Evolutionary conservation across 2,113 vertebrate species (phyloP), one percentile per base, ranked within the genome.

Genomic region (Eupsittula cactorum): DNA sequence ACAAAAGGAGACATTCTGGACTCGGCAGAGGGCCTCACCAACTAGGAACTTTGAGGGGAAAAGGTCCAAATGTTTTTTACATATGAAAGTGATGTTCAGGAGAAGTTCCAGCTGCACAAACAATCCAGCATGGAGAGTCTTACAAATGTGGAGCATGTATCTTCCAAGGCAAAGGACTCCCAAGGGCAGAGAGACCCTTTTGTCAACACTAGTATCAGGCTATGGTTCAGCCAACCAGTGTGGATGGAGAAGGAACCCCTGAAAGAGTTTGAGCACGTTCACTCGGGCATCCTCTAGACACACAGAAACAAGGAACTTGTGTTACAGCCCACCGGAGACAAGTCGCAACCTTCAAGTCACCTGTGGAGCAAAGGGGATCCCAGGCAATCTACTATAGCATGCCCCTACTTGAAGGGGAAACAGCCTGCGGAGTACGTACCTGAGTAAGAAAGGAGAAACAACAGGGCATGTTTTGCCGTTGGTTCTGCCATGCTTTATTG

Each of bases 401-500:
- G 15, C 46, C 18, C 37, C 57, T 82, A 74, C 67, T 46, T 23
- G 55, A 31, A 87, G 37, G 76, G 44, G 28, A 46, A 89, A 31
- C 52, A 65, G 44, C 67, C 71, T 75, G 47, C 1, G 1, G 29
- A 75, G 62, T n/a, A 92, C 4, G 0, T 53, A 83, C 76, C 84
- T 50, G 44, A 46, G 18, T 47, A 77, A 96, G 68, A 94, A 93
- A 95, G 64, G 64, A 96, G 82, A 89, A 93, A 93, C 83, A 60
- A 67, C 1, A 2, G 69, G 57, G 63, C 13, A 9, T 1, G 17
- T 59, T 85, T 74, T 92, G 65, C 73, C 12, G 11, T 91, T 79
- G 71, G 71, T 92, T 96, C 81, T 97, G 69, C 83, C 88, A 75
- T 47, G 62, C 82, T 96, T 97, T 97, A 97, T 97, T 96, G 82